These are phyloP conservation scores for Babyrousa celebensis DNA, from an alignment of 2,797 vertebrate species.

Conservation along the genomic window DNA sequence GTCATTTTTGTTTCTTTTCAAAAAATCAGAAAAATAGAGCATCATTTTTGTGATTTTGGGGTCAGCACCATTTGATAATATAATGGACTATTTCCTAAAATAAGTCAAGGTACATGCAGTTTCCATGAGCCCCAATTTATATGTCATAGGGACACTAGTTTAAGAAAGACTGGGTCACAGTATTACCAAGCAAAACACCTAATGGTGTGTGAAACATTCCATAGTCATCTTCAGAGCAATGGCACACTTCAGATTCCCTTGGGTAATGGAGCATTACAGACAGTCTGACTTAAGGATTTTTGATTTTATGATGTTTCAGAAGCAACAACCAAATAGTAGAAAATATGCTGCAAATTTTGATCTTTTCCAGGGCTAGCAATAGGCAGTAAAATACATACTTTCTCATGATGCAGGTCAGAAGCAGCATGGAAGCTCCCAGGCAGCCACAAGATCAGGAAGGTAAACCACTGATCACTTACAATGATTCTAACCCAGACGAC, in stretches of 20 bases:
- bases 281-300: neutral
- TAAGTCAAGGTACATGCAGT: too few species aligned
- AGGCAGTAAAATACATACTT: neutral
- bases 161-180: neutral
- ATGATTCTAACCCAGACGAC: neutral
- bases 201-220: neutral
- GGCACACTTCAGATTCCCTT: neutral
- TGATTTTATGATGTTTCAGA: neutral
- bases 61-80: neutral
- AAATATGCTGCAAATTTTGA: neutral
- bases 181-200: neutral
- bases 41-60: neutral
- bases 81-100: neutral
- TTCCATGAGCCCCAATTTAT: neutral
- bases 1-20: neutral
- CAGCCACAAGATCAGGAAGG: neutral
- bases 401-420: neutral
- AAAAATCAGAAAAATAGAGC: neutral
- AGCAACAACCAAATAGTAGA: neutral
- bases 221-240: neutral
- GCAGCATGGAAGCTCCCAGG: neutral
- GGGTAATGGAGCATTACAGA: neutral
- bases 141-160: neutral
- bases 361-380: neutral
- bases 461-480: neutral